A percentile compares a stretch with the other conserved stretches of the same genome.
phyloP scores from a whole-genome alignment of 2,797 vertebrate species.

The Hypotaenidia okinawae region DNA sequence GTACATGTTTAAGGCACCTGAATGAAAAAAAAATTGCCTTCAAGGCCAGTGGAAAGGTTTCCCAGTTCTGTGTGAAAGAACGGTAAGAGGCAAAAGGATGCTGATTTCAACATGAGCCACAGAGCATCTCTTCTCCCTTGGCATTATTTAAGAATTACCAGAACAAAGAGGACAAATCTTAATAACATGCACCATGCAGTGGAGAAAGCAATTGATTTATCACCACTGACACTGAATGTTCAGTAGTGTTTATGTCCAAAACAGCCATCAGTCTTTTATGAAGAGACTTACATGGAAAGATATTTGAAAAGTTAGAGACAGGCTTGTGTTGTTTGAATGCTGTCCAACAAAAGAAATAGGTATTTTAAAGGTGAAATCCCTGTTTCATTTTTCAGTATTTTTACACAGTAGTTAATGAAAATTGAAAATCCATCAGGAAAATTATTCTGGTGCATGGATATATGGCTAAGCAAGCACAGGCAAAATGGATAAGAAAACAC shows the following conservation, averaged over 20 bases:
- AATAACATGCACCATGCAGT: background rate
- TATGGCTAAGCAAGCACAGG: background rate
- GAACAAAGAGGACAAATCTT: background rate
- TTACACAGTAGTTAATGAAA: background rate
- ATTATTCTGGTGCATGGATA: background rate
- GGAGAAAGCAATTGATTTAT: background rate
- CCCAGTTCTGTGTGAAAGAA: background rate
- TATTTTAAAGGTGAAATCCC: background rate
- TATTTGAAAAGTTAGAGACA: background rate
- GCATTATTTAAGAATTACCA: background rate
- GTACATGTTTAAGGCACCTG: background rate
- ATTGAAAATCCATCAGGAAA: background rate
- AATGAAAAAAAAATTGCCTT: background rate
- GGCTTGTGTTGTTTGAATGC: background rate
- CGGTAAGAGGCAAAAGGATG: background rate
- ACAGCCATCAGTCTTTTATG: background rate
- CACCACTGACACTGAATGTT: background rate
- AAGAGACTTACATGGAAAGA: background rate
- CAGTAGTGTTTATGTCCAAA: background rate
- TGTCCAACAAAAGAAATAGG: background rate
- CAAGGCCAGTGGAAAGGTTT: background rate
- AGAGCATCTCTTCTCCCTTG: background rate
- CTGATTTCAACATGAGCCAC: background rate
- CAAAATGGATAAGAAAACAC: background rate
- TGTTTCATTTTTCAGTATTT: background rate